Evolutionary conservation across 1,140 invertebrate genomes (phyloP), one percentile per base, ranked within the genome.

Genomic region (Drosophila sturtevanti): DNA sequence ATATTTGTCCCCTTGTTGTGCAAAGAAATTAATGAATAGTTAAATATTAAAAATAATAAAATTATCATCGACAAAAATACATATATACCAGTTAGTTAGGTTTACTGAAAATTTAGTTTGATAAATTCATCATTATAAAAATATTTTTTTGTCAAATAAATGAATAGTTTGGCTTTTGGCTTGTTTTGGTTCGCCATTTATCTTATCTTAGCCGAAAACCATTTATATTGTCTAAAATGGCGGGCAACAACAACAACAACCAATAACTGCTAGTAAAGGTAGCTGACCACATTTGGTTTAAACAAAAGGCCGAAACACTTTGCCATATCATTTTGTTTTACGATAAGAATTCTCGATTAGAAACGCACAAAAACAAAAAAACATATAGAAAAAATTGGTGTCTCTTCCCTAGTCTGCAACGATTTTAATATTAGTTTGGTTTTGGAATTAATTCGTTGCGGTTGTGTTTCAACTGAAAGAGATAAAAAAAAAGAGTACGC

Each of bases 231-330:
- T 67, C 70, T 74, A 52, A 78, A 81, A 44, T 64, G 63, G 61
- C 48, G 65, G 27, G 51, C 66, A 59, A 27, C 60, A 68, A 52
- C 64, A 79, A 44, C 35, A 62, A 24, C 37, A 31, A 21, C 48
- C 60, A 80, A 70, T 60, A 31, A 61, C 35, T 38, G 41, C 9
- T 48, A 14, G 37, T 38, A 21, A 44, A 55, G 55, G 41, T 63
- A 68, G 81, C 64, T 87, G 82, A 87, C 82, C 84, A 87, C 60
- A 71, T 77, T 81, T 72, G 65, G 75, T 65, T 73, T 67, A 79
- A 68, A 89, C 61, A 89, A 82, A 87, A 68, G 70, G 67, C 41
- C 41, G 41, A 48, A 48, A 10, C 63, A 60, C 16, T 69, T 58
- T 71, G 61, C 77, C 68, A 60, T 87, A 87, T 87, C 75, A 73